Conservation (phyloP, 1,140 invertebrate species). For the Pteromalus puparum region DNA sequence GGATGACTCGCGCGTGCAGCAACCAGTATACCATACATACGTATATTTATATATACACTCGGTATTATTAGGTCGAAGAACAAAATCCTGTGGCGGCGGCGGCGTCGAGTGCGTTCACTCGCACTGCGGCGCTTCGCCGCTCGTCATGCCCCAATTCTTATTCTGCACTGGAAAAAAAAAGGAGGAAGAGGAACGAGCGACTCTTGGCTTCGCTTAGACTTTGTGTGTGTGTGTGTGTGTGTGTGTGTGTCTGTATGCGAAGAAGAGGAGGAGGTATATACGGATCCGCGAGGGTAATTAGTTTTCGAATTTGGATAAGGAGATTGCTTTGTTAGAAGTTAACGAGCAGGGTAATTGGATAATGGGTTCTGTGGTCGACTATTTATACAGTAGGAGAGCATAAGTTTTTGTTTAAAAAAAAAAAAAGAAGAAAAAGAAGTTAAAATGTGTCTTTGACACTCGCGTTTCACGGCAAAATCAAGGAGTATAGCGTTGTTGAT, state of each 20-base stretch:
- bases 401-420: not conserved
- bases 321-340: not conserved
- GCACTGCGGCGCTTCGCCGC: conserved; percentile 57
- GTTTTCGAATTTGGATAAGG: not conserved
- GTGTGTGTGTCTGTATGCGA: not conserved
- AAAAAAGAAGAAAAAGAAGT: too few relatives aligned
- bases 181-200: conserved; percentile 24
- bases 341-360: not conserved
- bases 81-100: conserved; percentile 34
- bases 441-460: not conserved
- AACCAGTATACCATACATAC: not conserved
- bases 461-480: not conserved
- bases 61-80: conserved; percentile 48
- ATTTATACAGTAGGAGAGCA: not conserved
- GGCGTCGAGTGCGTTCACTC: conserved; percentile 17
- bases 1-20: not conserved
- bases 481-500: not conserved
- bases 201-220: not conserved
- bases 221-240: not conserved
- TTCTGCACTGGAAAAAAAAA: conserved; percentile 48
- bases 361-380: not conserved
- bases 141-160: conserved; percentile 65
- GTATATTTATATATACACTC: not conserved
- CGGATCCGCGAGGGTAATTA: not conserved
- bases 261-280: not conserved